Conservation (phyloP, 2,113 vertebrate species). For the Phasianus colchicus region DNA sequence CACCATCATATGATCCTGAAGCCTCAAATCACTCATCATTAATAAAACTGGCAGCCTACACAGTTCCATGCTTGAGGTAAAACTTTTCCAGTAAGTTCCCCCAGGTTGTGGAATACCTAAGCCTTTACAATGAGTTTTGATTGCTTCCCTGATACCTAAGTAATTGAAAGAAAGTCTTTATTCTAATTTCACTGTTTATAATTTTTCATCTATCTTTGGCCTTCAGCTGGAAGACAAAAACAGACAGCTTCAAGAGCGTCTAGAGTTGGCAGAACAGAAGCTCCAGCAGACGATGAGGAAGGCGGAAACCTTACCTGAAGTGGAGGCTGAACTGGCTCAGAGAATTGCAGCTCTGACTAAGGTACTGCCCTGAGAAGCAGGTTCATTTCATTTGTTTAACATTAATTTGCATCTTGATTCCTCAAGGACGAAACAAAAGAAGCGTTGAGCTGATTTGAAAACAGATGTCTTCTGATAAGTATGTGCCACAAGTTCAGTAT, state of each 20-base stretch:
- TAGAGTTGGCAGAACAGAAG: constrained; percentile 98
- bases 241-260: constrained; percentile 93
- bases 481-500: background rate
- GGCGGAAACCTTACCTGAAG: constrained; percentile 96
- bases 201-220: background rate
- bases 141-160: background rate
- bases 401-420: background rate
- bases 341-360: constrained; percentile 98
- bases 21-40: background rate
- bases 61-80: background rate
- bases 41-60: background rate
- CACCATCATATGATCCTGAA: background rate
- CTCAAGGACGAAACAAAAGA: background rate
- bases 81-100: background rate
- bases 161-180: background rate
- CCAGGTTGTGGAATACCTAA: background rate
- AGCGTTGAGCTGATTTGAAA: background rate
- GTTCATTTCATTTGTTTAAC: background rate
- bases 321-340: constrained; percentile 98
- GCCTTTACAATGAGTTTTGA: background rate
- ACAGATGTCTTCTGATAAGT: background rate
- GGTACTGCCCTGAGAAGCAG: constrained; percentile 77
- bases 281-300: constrained; percentile 99
- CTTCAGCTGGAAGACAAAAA: constrained; percentile 98
- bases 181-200: background rate